These are phyloP conservation scores for Muscina levida DNA, from an alignment of 2,888 invertebrate genomes.

Conservation along the genomic window DNA sequence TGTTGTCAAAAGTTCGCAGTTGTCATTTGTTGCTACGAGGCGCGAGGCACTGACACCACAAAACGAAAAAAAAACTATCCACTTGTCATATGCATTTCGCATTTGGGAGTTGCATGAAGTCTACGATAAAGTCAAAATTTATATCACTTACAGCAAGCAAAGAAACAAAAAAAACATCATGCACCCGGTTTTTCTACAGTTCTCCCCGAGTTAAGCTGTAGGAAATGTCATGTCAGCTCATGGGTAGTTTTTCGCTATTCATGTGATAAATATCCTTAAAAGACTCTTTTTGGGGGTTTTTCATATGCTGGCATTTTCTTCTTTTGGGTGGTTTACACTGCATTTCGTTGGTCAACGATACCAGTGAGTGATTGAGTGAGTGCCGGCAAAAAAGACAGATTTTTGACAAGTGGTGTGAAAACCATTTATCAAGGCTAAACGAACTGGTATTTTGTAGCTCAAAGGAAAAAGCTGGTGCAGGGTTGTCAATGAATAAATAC, in stretches of 20 bases:
- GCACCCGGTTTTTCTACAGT: background rate
- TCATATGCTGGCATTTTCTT: no score
- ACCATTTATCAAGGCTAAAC: no score
- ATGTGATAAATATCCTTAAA: background rate
- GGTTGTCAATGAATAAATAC: no score
- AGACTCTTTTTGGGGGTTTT: background rate
- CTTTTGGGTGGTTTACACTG: no score
- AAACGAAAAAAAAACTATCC: background rate
- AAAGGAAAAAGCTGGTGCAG: no score
- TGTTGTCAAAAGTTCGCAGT: slow-evolving; percentile 32
- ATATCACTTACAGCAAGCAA: slow-evolving; percentile 50
- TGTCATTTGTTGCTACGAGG: slow-evolving; percentile 56
- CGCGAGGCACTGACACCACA: background rate
- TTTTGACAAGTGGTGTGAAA: no score
- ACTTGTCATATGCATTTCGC: slow-evolving; percentile 54
- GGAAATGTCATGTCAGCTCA: no score
- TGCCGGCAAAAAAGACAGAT: no score
- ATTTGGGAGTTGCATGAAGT: background rate
- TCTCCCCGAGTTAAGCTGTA: background rate
- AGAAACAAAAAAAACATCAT: background rate
- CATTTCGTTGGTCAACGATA: no score
- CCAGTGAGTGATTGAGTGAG: no score
- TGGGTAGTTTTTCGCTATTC: slow-evolving; percentile 6
- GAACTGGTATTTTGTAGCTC: no score
- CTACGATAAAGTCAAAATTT: slow-evolving; percentile 53